Evolutionary conservation across 2,113 vertebrate genomes (phyloP), one percentile per base, ranked within the genome.

Genomic region (Onychostruthus taczanowskii): DNA sequence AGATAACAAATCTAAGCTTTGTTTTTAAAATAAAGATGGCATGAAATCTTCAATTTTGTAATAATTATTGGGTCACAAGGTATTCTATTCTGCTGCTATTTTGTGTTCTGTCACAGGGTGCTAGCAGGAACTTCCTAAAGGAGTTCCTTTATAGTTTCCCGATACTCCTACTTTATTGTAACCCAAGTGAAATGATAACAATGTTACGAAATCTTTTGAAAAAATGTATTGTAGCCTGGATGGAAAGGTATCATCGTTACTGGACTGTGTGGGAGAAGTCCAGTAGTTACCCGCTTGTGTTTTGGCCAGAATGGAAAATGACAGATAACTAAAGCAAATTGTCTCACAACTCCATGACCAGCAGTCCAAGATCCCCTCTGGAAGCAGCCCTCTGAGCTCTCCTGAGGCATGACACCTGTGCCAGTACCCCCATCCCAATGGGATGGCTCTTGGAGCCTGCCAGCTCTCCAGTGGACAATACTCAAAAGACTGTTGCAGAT

Each of bases 371-470:
- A 9, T 61, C 7, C 19, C 3, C 27, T 33, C 11, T 37, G 14
- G 35, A 33, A 68, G 53, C 43, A 31, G 16, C 10, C 8, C 13
- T 28, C 27, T 52, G 37, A 52, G 33, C 33, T 21, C 19, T 52
- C 44, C 33, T 39, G 52, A 37, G 37, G 9, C 1, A 0, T 2
- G 2, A 14, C 15, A 33, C 18, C 15, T 44, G 16, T 16, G 16
- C 23, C 18, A 66, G 27, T 7, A 44, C 7, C 16, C 20, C 7
- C 2, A 13, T 46, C 10, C 28, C 33, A n/a, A 6, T 2, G 8
- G 52, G 52, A 59, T 30, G 28, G 19, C 13, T 16, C 20, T 50
- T 52, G 53, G 46, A 53, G 16, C 10, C 26, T 52, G 33, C 3
- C 13, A 52, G 52, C 22, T 39, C 12, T 44, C 28, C 13, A 17